These are phyloP conservation scores for Pempheris klunzingeri DNA, from an alignment of 2,797 vertebrate species.

Conservation along the genomic window DNA sequence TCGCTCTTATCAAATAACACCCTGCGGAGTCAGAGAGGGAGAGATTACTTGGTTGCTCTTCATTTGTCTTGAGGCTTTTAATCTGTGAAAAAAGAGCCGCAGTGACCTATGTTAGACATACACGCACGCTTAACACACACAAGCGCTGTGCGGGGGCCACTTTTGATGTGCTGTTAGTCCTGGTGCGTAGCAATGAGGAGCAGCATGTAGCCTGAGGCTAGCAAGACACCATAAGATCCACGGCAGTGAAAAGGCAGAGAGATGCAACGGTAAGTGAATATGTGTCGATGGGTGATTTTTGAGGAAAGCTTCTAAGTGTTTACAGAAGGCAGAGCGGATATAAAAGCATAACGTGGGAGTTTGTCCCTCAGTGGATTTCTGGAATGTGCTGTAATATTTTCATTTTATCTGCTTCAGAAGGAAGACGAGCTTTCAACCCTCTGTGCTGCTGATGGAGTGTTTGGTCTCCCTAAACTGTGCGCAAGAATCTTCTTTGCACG, in stretches of 20 bases:
- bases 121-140: constrained; percentile 38
- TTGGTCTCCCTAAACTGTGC: constrained; percentile 61
- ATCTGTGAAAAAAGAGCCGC: constrained; percentile 46
- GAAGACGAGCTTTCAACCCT: constrained; percentile 66
- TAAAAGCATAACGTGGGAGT: constrained; percentile 75
- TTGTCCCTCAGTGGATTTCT: constrained; percentile 74
- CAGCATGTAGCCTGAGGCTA: constrained; percentile 71
- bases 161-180: constrained; percentile 71
- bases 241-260: constrained; percentile 35
- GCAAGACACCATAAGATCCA: constrained; percentile 55
- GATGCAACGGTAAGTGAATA: constrained; percentile 49
- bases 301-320: constrained; percentile 72
- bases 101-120: constrained; percentile 55
- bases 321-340: constrained; percentile 70
- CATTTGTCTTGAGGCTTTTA: constrained; percentile 68
- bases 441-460: constrained; percentile 52
- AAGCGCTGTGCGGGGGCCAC: constrained; percentile 47
- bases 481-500: constrained; percentile 8
- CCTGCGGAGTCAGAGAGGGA: constrained; percentile 41
- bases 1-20: constrained; percentile 68
- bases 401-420: constrained; percentile 72
- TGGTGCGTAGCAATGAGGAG: constrained; percentile 63
- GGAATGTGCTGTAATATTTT: constrained; percentile 68
- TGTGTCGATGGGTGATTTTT: constrained; percentile 71
- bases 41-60: constrained; percentile 52